phyloP scores from a whole-genome alignment of 2,888 invertebrate species.

The Dryadula phaetusa region DNA sequence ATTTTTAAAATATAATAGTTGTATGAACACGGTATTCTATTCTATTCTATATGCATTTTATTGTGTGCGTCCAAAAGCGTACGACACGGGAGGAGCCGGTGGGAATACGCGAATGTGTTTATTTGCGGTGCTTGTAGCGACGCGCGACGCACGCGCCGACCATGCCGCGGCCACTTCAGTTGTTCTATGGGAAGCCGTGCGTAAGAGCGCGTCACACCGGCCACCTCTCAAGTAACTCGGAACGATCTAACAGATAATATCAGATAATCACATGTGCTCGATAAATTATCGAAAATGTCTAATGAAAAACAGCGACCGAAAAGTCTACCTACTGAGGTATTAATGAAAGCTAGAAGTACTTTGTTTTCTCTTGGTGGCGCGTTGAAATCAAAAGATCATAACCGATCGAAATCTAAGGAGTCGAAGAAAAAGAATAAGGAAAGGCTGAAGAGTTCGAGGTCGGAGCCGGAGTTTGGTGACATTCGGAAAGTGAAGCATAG shows the following conservation, averaged over 20 bases:
- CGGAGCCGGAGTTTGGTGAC: slow-evolving; percentile 74
- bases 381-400: slow-evolving; percentile 72
- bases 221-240: slow-evolving; percentile 37
- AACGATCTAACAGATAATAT: slow-evolving; percentile 42
- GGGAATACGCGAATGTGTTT: slow-evolving; percentile 63
- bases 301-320: slow-evolving; percentile 71
- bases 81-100: slow-evolving; percentile 19
- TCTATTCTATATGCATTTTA: not conserved
- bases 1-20: not conserved
- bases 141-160: slow-evolving; percentile 69
- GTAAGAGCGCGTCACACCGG: slow-evolving; percentile 61
- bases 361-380: slow-evolving; percentile 76
- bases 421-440: slow-evolving; percentile 75
- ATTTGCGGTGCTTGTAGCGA: slow-evolving; percentile 75
- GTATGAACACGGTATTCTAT: not conserved
- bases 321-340: slow-evolving; percentile 75
- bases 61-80: slow-evolving; percentile 7
- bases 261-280: slow-evolving; percentile 51
- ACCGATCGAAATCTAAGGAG: slow-evolving; percentile 68
- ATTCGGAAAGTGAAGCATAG: slow-evolving; percentile 65
- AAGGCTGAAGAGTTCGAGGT: slow-evolving; percentile 67
- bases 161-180: slow-evolving; percentile 70
- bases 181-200: slow-evolving; percentile 63
- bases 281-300: slow-evolving; percentile 61
- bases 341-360: slow-evolving; percentile 75